Evolutionary conservation across 2,888 invertebrate species (phyloP), one percentile per base, ranked within the genome.

Genomic region (Lochmaea capreae): DNA sequence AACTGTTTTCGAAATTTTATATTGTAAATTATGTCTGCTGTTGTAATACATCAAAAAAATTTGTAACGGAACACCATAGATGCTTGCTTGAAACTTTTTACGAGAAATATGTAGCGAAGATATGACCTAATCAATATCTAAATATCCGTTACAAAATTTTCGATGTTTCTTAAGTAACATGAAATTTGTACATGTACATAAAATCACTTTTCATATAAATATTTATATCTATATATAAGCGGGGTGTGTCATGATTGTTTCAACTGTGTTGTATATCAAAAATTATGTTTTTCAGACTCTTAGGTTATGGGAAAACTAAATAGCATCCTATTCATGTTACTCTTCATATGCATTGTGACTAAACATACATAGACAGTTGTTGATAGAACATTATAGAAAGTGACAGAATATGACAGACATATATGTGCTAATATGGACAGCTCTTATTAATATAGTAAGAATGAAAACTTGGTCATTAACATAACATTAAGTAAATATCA

Each of bases 81-180:
- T 59, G 59, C 59, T 59, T 59, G 59, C 59, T 59, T 59, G 8
- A 59, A 33, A 18, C 18, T 10, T 49, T 59, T 14, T 33, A 59
- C 33, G 14, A 12, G 14, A 59, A 59, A 59, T 33, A 33, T 59
- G 11, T n/a, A 26, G 33, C 33, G 9, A 59, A 6, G 11, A 58
- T 12, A 18, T 58, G 22, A 18, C 12, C 18, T 58, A 33, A 33
- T 33, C 14, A 11, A 33, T n/a, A 59, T 59, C 59, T 12, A 9
- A 39, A 39, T 39, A 39, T 39, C 33, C 33, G 59, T 59, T 59
- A 59, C 33, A 59, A 26, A 33, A 59, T 33, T 33, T 59, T 26
- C 14, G 12, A 54, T 18, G 14, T 4, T 33, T 33, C 10, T 2
- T 22, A 10, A 22, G 18, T 10, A 11, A 58, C n/a, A 16, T 12